Base-by-base conservation (phyloP, 2,113 vertebrate species). In the Equus przewalskii region DNA sequence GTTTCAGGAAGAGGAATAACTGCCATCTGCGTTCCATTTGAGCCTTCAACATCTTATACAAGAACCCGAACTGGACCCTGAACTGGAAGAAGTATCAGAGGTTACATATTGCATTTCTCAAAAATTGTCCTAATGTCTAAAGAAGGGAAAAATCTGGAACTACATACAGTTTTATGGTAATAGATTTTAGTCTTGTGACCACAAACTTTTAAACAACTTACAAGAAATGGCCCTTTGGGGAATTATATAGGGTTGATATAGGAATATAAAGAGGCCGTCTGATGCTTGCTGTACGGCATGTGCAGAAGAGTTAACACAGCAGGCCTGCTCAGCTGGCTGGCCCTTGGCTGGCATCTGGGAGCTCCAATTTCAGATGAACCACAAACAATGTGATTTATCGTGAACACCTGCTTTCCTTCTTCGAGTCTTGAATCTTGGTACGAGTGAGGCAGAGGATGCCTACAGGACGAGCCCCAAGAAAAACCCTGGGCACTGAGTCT, bases 261-360 rank as follows among this genome's bases (percentile, higher is more conserved):
- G 51, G 76, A 54, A 70, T 14, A 19, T 28, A 33, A 82, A 36
- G 78, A 65, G 72, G 18, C 51, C 28, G 0, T 6, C 36, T 58
- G 13, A 4, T 33, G 18, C n/a, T 13, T 22, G 49, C 70, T 24
- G 12, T 3, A 13, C 0, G 8, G 69, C 12, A 16, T 4, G 0
- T 44, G n/a, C 9, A 7, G 91, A 65, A 41, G 69, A 9, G 0
- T 65, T 65, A 54, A 33, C 44, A 22, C 18, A 30, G 21, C 30
- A 49, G 16, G 73, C 7, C 64, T 36, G 46, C n/a, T 85, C 4
- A 1, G 44, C 14, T 33, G 12, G 44, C 7, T 30, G 62, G 21
- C 30, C 12, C 30, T 3, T 16, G 60, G 41, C 41, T 30, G 51
- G 36, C 2, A 0, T 18, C 49, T n/a, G 51, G 36, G 49, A 41